Evolutionary conservation across 2,113 vertebrate genomes (phyloP).

Genomic region (Campylomormyrus numenius): DNA sequence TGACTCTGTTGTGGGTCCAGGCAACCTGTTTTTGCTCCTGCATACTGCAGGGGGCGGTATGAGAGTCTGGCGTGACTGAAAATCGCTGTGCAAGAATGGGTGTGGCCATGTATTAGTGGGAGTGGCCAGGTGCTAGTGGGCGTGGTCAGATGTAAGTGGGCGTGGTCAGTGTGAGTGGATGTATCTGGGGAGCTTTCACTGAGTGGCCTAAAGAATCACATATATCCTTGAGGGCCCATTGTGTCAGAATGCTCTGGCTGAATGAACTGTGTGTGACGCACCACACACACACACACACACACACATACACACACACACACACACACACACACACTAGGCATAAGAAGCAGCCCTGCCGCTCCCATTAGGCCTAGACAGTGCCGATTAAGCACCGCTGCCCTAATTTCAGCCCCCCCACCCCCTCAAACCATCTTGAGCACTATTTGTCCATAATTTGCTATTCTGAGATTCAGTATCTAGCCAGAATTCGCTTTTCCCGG

Average conservation of each 20-base stretch:
- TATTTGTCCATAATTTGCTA: constrained; percentile 2
- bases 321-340: neutral
- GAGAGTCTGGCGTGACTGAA: neutral
- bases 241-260: neutral
- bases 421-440: neutral
- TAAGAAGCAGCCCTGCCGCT: neutral
- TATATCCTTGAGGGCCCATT: neutral
- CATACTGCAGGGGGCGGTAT: neutral
- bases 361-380: neutral
- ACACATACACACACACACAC: neutral
- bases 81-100: neutral
- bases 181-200: neutral
- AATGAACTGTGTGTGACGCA: neutral
- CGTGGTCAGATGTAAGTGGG: neutral
- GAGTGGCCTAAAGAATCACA: neutral
- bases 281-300: too few species aligned
- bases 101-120: neutral
- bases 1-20: neutral
- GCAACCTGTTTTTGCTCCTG: neutral
- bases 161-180: neutral
- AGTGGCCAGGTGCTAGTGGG: neutral
- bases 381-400: constrained; percentile 1
- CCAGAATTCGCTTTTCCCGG: neutral
- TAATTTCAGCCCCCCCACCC: neutral
- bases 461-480: neutral